A percentile compares a stretch with the other conserved stretches of the same genome.
Evolutionary conservation across 2,888 invertebrate species (phyloP).

Genomic region (Drosophila differens): DNA sequence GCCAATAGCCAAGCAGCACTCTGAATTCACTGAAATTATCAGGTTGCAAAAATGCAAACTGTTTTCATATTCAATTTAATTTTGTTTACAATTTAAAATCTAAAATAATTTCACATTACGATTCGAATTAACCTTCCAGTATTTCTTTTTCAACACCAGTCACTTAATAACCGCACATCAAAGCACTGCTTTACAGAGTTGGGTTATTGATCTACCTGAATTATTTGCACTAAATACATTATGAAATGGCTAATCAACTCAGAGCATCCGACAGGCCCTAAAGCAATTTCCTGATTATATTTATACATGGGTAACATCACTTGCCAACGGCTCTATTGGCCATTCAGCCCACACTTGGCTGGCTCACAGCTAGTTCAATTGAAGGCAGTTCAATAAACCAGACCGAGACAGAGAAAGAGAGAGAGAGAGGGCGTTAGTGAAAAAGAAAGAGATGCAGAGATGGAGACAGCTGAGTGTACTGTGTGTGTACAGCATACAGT

Average conservation of each 20-base stretch:
- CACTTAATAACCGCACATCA: background rate
- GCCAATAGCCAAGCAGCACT: conserved; percentile 37
- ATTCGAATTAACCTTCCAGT: background rate
- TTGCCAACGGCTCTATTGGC: conserved; percentile 60
- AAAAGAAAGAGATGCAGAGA: conserved; percentile 14
- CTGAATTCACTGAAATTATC: background rate
- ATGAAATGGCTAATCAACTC: conserved; percentile 70
- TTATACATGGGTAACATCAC: conserved; percentile 70
- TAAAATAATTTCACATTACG: background rate
- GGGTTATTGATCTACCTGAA: conserved; percentile 34
- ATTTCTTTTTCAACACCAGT: background rate
- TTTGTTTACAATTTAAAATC: background rate
- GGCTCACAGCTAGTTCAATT: conserved; percentile 47
- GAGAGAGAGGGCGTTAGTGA: background rate
- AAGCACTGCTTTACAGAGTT: background rate
- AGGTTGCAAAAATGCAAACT: background rate
- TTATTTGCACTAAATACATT: conserved; percentile 61
- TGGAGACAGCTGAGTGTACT: conserved; percentile 38
- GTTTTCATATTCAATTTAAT: background rate
- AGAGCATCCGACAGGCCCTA: conserved; percentile 70
- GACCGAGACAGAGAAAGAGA: conserved; percentile 39
- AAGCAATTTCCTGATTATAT: conserved; percentile 78
- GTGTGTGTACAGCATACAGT: conserved; percentile 44
- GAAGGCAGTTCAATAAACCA: conserved; percentile 75
- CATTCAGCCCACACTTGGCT: conserved; percentile 60